Evolutionary conservation across 2,888 invertebrate species (phyloP), one percentile per base, ranked within the genome.

Genomic region (Chirona hameri): DNA sequence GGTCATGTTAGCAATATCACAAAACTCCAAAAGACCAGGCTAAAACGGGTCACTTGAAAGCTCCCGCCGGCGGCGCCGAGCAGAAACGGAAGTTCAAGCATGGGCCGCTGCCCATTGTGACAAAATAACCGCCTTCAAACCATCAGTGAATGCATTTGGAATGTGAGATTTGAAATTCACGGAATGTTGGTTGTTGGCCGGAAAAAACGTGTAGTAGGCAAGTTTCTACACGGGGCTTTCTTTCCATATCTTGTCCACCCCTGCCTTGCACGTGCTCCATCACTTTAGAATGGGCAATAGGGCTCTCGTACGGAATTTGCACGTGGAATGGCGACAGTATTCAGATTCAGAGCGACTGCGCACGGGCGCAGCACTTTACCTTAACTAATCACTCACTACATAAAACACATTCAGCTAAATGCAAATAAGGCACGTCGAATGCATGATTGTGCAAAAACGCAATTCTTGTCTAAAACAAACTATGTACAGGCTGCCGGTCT

Each of bases 371-470:
- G 15, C 46, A 39, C 46, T 4, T 39, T 24, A 10, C 76, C 76
- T 76, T 76, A 76, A 12, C 76, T 76, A 76, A 46, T 46, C 76
- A 76, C 76, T 39, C 76, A 18, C 76, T 46, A 46, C 76, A 76
- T 46, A 76, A 76, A 76, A 76, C 76, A 76, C 76, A 46, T 76
- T 76, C 46, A 76, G 76, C 46, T 76, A 76, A 76, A 76, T 76
- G 46, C 76, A 76, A 76, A 76, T 76, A 76, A 76, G 76, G 76
- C 76, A 76, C 76, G 76, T 76, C 46, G 76, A 76, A 76, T 76
- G 76, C 76, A 76, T 76, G 76, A 76, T 76, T 76, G 76, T 76
- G 76, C 76, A 76, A 76, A 39, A 76, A 76, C 76, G 76, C 76
- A 76, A 76, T 76, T 76, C 76, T 76, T 76, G 76, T 39, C 76